These are phyloP conservation scores for Brachionus paranguensis DNA, from an alignment of 1,140 invertebrate genomes.

Conservation along the genomic window DNA sequence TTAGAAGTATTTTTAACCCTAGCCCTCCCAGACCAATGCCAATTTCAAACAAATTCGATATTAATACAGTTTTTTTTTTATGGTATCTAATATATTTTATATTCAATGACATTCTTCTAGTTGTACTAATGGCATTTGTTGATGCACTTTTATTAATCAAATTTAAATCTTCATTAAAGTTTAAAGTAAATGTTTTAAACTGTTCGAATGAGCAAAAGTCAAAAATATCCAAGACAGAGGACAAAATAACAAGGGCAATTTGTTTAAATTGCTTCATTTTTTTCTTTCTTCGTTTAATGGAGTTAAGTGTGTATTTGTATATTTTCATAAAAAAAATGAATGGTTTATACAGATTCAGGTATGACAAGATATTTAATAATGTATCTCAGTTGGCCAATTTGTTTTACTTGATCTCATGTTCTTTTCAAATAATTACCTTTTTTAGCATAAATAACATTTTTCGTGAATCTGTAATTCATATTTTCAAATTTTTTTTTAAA, in stretches of 20 bases:
- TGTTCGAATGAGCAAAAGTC: neutral
- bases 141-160: neutral
- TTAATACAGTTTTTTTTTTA: neutral
- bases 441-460: neutral
- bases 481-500: neutral
- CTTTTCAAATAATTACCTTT: neutral
- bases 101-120: neutral
- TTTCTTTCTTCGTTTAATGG: neutral
- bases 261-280: neutral
- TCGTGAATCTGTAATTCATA: neutral
- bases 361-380: neutral
- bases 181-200: neutral
- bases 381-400: neutral
- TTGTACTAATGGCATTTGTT: neutral
- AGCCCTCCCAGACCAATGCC: neutral
- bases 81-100: neutral
- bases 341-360: neutral
- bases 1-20: neutral
- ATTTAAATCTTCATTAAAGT: neutral
- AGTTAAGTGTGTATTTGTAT: neutral
- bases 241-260: neutral
- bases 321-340: neutral
- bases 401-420: neutral
- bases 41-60: neutral
- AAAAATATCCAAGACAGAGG: neutral